Evolutionary conservation across 2,888 invertebrate genomes (phyloP).

Genomic region (Alviniconcha strummeri): DNA sequence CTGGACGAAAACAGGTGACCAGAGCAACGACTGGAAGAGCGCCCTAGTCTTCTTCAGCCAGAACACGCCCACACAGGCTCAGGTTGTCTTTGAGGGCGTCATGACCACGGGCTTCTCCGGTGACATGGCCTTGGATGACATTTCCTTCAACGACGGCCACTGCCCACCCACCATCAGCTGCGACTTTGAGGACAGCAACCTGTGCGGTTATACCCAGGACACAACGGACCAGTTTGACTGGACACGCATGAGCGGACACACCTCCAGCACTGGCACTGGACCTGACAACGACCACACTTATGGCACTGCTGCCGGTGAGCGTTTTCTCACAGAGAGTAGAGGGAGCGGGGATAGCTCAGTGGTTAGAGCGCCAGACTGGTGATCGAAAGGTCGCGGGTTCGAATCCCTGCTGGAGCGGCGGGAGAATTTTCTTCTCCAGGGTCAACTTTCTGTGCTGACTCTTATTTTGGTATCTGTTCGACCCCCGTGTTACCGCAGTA

Average conservation of each 20-base stretch:
- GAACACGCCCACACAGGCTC: slow-evolving; percentile 27
- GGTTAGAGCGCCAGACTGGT: too few species aligned
- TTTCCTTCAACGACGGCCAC: slow-evolving; percentile 57
- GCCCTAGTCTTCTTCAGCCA: slow-evolving; percentile 53
- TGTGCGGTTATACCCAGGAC: slow-evolving; percentile 87
- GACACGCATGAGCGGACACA: slow-evolving; percentile 52
- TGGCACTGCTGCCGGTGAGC: slow-evolving; percentile 76
- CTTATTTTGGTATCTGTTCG: too few species aligned
- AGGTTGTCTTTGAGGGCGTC: slow-evolving; percentile 68
- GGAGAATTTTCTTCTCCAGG: too few species aligned
- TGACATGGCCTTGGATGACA: slow-evolving; percentile 68
- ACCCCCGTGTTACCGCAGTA: too few species aligned
- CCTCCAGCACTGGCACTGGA: slow-evolving; percentile 78
- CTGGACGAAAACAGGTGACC: slow-evolving; percentile 59
- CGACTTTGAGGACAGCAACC: slow-evolving; percentile 86
- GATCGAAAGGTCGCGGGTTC: too few species aligned
- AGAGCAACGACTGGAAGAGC: slow-evolving; percentile 63
- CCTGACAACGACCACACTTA: slow-evolving; percentile 90
- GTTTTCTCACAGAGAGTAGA: not conserved
- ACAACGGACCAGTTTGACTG: slow-evolving; percentile 59
- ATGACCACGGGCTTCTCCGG: slow-evolving; percentile 54
- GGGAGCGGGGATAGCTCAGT: too few species aligned
- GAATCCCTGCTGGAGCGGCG: too few species aligned
- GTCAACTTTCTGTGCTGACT: too few species aligned
- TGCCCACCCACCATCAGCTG: slow-evolving; percentile 77